Base-by-base conservation (phyloP, 2,113 vertebrate genomes). In the Prolemur simus region DNA sequence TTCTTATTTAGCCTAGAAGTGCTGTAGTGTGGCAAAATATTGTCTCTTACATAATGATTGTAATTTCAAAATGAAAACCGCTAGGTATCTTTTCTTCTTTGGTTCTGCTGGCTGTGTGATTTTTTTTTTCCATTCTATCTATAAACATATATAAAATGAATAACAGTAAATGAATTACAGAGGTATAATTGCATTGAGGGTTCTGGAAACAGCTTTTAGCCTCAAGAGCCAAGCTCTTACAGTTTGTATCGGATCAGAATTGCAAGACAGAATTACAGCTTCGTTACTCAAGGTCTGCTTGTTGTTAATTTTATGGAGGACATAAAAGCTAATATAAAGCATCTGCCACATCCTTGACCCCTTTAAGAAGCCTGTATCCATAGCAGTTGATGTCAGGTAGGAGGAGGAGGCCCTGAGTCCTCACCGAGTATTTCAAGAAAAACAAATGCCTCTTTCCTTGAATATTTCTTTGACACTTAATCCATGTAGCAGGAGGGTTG, bases 261-360 rank as follows among this genome's bases (percentile, higher is more conserved):
- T 94, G 87, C 54, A 86, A 88, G 94, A 78, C 89, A 96, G 94
- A 97, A 94, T 96, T 96, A 96, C 73, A 96, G 97, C 95, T 95
- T 81, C 0, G 6, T 93, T 96, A 94, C 87, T 96, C 95, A 47
- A 95, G 93, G 87, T 96, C 97, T 96, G 93, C 94, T 98, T 97
- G 90, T 96, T 97, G 97, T 95, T 97, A 98, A 98, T 98, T 97
- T 98, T 97, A 97, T 96, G 74, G 87, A 81, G 89, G 63, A 93
- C 85, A 97, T 98, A 98, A 97, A 97, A 98, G 66, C 96, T 92
- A 94, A 97, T 97, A 90, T 96, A 97, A 96, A 96, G 90, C 94
- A 96, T 96, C 95, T 97, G 97, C 93, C n/a, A 1, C 71, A 95
- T 96, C 93, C 94, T 98, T 98, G 98, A 96, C 97, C 97, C 78